Evolutionary conservation across 2,797 vertebrate genomes (phyloP), one percentile per base, ranked within the genome.

Genomic region (Chaenodraco wilsoni): DNA sequence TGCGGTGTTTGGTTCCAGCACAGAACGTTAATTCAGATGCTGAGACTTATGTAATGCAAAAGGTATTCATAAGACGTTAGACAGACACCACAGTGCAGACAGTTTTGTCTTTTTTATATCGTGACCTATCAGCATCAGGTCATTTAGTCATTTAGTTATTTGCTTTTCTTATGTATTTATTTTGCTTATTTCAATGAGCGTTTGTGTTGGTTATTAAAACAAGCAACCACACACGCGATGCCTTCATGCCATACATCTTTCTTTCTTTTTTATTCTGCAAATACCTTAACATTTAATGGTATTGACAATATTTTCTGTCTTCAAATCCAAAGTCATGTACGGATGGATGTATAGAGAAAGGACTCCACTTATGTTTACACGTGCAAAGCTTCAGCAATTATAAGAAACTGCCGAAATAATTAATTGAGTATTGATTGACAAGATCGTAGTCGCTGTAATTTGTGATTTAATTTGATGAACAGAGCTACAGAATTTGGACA

Each of bases 171-270:
- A 21, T 43, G 19, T 65, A 8, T 63, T 33, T 57, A 7, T 41
- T 44, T 21, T 54, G 44, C 45, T 58, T 16, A 41, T 45, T 54
- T 43, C 49, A 44, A 15, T 55, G 57, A 72, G 48, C 57, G 65
- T 68, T 64, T 19, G 52, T 43, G 21, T 9, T 23, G 62, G 51
- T 12, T 64, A 23, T 40, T 50, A 23, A 51, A 51, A 51, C 48
- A 33, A 62, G 59, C 23, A 31, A 23, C 46, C 9, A 27, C 43
- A 12, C 15, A 31, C 19, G 40, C 51, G 21, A 15, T 19, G 40
- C 6, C 5, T 17, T 40, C 37, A 40, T 13, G 12, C 17, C 60
- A 23, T 37, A 33, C 43, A 61, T 61, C 23, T 57, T 37, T 44
- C 45, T 46, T 33, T 44, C 43, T 15, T 19, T 13, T 55, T 9